A percentile compares a stretch with the other conserved stretches of the same genome.
These are phyloP conservation scores for Platysteira castanea DNA, from an alignment of 2,113 vertebrate species.

Conservation along the genomic window DNA sequence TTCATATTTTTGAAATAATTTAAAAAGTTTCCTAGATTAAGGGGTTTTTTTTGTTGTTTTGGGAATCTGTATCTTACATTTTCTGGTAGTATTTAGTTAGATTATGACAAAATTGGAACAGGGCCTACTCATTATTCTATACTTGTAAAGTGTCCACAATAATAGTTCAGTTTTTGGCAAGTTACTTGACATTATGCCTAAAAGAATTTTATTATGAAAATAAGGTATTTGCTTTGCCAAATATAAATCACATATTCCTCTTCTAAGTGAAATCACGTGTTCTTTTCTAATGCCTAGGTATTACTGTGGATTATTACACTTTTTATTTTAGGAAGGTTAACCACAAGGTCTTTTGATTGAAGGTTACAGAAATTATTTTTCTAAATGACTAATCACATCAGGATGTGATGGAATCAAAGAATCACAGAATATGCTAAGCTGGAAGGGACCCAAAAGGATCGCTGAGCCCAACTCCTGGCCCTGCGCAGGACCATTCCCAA, in stretches of 20 bases:
- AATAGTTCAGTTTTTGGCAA: neutral
- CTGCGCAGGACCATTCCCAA: neutral
- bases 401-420: neutral
- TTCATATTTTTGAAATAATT: neutral
- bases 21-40: neutral
- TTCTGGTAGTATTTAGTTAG: neutral
- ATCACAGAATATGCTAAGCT: neutral
- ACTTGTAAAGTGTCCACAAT: neutral
- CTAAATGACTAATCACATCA: neutral
- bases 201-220: neutral
- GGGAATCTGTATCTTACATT: neutral
- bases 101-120: neutral
- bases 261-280: neutral
- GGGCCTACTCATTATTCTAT: neutral
- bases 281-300: neutral
- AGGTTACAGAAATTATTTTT: neutral
- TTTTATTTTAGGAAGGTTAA: neutral
- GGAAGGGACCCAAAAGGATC: neutral
- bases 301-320: neutral
- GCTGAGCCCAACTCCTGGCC: accelerated
- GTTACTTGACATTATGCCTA: neutral
- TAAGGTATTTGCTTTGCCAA: neutral
- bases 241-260: neutral
- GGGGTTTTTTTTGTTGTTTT: neutral
- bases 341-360: neutral